These are phyloP conservation scores for Cotesia congregata DNA, from an alignment of 2,888 invertebrate genomes.

Conservation along the genomic window DNA sequence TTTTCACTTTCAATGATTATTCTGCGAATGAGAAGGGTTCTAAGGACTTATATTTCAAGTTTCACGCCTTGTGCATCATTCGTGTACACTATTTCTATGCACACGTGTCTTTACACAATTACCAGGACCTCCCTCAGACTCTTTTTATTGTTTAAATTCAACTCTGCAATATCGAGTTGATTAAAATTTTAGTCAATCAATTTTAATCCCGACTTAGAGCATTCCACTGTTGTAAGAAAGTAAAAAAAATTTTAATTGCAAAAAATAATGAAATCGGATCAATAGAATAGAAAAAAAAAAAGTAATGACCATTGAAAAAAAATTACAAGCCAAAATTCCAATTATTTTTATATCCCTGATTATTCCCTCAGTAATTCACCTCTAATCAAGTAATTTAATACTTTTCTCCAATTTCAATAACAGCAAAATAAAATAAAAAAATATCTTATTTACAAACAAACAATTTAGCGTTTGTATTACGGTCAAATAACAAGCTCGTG, in stretches of 20 bases:
- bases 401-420: neutral
- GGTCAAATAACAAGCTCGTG: constrained; percentile 28
- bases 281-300: neutral
- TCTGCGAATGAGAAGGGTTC: neutral
- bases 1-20: constrained; percentile 28
- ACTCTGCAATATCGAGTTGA: neutral
- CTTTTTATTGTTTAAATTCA: constrained; percentile 9
- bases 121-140: neutral
- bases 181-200: neutral
- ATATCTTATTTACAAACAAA: constrained; percentile 27
- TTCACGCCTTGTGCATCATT: constrained; percentile 29
- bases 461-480: constrained; percentile 11
- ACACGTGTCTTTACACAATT: constrained; percentile 28
- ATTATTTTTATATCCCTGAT: neutral
- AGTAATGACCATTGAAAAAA: neutral
- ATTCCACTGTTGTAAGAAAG: constrained; percentile 30
- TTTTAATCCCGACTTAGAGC: neutral
- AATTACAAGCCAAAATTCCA: neutral
- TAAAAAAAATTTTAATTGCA: constrained; percentile 60
- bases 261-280: constrained; percentile 40
- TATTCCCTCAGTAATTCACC: neutral
- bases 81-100: constrained; percentile 7
- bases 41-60: constrained; percentile 10
- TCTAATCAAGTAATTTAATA: constrained; percentile 1
- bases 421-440: neutral